These are phyloP conservation scores for Corythornis cristatus DNA, from an alignment of 2,113 vertebrate genomes.

Conservation along the genomic window DNA sequence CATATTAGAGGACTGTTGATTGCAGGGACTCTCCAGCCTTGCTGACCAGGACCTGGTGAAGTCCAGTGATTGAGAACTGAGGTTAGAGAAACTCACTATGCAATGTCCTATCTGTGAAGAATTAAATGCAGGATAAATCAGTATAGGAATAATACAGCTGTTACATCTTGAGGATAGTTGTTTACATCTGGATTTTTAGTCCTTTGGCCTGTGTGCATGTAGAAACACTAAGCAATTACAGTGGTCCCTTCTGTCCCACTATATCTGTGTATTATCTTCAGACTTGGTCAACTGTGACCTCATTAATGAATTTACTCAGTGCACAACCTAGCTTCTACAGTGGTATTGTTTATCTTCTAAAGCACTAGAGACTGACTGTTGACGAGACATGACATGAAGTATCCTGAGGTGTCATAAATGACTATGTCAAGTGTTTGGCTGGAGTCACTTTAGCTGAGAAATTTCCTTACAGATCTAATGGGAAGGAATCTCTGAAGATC, in stretches of 20 bases:
- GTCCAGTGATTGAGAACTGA: neutral
- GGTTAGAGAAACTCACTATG: neutral
- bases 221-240: neutral
- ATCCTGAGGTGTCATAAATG: neutral
- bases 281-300: neutral
- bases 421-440: neutral
- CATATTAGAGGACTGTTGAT: neutral
- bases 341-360: neutral
- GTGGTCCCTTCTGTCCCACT: neutral
- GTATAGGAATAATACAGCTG: neutral
- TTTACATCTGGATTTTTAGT: neutral
- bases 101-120: neutral
- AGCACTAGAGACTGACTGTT: neutral
- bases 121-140: neutral
- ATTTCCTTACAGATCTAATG: neutral
- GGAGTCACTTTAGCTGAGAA: neutral
- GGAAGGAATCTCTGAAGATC: neutral
- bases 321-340: neutral
- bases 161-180: neutral
- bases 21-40: neutral
- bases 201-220: neutral
- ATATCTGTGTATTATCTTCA: neutral
- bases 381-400: neutral
- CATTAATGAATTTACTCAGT: neutral
- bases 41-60: neutral